These are phyloP conservation scores for Pseudolycoriella hygida DNA, from an alignment of 2,888 invertebrate species.

Conservation along the genomic window DNA sequence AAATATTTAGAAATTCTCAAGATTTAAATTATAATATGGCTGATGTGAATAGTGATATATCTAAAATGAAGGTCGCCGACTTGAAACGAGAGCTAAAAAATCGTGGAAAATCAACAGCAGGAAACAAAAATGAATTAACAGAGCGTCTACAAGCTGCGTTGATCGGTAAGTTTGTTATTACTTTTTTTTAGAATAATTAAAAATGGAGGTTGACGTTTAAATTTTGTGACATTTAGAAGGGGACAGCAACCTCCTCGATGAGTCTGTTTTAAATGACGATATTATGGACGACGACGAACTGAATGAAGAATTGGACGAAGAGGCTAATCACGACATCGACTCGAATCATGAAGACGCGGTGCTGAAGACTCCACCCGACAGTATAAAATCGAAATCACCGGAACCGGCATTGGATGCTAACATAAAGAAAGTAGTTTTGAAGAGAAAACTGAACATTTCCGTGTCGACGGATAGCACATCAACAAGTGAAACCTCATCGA, in stretches of 20 bases:
- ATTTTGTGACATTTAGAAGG: too few species aligned
- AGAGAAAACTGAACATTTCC: conserved; percentile 10
- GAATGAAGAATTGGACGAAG: conserved; percentile 6
- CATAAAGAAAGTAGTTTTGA: conserved; percentile 12
- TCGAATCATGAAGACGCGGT: conserved; percentile 9
- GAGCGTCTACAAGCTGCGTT: conserved; percentile 52
- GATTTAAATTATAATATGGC: too few species aligned
- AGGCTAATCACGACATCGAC: conserved; percentile 9
- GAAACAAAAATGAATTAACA: conserved; percentile 68
- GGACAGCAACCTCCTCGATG: not conserved
- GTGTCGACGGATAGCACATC: conserved; percentile 2
- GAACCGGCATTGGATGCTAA: conserved; percentile 7
- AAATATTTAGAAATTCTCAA: too few species aligned
- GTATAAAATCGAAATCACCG: conserved; percentile 15
- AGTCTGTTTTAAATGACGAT: not conserved
- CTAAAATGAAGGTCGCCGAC: conserved; percentile 50
- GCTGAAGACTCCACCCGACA: conserved; percentile 9
- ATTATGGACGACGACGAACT: conserved; percentile 17
- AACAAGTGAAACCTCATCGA: conserved; percentile 5
- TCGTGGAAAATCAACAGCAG: conserved; percentile 51
- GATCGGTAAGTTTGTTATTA: conserved; percentile 30
- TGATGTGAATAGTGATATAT: too few species aligned
- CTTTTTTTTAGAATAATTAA: conserved; percentile 14
- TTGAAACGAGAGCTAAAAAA: conserved; percentile 65
- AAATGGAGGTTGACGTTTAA: too few species aligned